A percentile compares a stretch with the other conserved stretches of the same genome.
Evolutionary conservation across 2,113 vertebrate species (phyloP).

Genomic region (Halcyon senegalensis): DNA sequence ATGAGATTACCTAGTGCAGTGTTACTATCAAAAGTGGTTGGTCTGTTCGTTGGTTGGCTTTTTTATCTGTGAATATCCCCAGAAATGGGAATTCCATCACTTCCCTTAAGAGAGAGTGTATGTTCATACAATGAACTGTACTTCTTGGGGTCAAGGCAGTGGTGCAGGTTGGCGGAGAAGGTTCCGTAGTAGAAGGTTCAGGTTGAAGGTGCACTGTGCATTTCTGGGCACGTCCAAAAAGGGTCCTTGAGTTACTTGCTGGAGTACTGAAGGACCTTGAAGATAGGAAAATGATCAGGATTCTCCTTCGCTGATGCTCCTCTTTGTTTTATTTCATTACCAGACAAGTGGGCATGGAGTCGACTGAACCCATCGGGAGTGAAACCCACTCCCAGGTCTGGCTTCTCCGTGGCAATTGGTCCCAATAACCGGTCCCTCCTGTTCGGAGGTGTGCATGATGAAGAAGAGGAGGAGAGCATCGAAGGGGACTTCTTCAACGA

Average conservation of each 20-base stretch:
- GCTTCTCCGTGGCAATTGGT: conserved; percentile 82
- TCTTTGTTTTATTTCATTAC: background rate
- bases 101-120: background rate
- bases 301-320: background rate
- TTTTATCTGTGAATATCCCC: background rate
- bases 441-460: conserved; percentile 93
- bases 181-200: background rate
- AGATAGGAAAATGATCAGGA: accelerated
- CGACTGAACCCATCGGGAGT: conserved; percentile 84
- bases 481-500: conserved; percentile 94
- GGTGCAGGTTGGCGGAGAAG: background rate
- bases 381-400: conserved; percentile 88
- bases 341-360: conserved; percentile 91
- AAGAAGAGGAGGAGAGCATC: conserved; percentile 92
- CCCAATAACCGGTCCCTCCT: conserved; percentile 83
- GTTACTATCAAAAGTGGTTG: background rate
- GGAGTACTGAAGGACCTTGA: background rate
- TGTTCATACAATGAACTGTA: background rate
- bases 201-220: background rate
- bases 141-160: background rate
- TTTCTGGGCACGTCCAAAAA: background rate
- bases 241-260: background rate
- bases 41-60: background rate
- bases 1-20: background rate
- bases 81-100: background rate